These are phyloP conservation scores for Paratrypauchen microcephalus DNA, from an alignment of 2,797 vertebrate species.

Conservation along the genomic window DNA sequence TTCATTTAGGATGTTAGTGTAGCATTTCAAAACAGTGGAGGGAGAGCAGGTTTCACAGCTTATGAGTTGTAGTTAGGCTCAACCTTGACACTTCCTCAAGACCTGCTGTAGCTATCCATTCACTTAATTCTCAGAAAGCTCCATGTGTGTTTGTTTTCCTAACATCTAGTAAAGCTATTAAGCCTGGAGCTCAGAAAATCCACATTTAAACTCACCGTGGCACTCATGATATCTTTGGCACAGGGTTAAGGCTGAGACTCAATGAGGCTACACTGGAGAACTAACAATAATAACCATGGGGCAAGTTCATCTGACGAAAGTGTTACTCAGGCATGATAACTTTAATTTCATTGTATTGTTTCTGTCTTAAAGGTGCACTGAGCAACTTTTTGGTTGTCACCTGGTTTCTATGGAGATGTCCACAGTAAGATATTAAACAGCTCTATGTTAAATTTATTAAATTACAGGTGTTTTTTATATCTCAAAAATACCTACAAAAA, in stretches of 20 bases:
- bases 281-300: not conserved
- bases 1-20: conserved; percentile 36
- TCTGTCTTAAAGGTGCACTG: not conserved
- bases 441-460: too few species aligned
- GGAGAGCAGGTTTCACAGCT: conserved; percentile 18
- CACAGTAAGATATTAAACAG: too few species aligned
- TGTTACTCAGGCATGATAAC: not conserved
- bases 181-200: conserved; percentile 8
- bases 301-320: not conserved
- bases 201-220: conserved; percentile 5
- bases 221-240: conserved; percentile 42
- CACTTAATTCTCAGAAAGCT: conserved; percentile 23
- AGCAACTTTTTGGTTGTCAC: too few species aligned
- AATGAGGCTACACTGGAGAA: conserved; percentile 11
- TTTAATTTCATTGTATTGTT: not conserved
- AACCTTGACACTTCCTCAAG: conserved; percentile 28
- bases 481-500: too few species aligned
- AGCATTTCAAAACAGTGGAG: conserved; percentile 38
- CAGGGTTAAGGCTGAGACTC: conserved; percentile 27
- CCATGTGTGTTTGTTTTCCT: conserved; percentile 14
- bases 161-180: conserved; percentile 11
- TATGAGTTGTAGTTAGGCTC: conserved; percentile 16
- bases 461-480: too few species aligned
- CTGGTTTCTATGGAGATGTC: too few species aligned
- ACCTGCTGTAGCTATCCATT: conserved; percentile 18